A percentile compares a stretch with the other conserved stretches of the same genome.
phyloP scores from a whole-genome alignment of 2,888 invertebrate species.

The Synanthedon myopaeformis region DNA sequence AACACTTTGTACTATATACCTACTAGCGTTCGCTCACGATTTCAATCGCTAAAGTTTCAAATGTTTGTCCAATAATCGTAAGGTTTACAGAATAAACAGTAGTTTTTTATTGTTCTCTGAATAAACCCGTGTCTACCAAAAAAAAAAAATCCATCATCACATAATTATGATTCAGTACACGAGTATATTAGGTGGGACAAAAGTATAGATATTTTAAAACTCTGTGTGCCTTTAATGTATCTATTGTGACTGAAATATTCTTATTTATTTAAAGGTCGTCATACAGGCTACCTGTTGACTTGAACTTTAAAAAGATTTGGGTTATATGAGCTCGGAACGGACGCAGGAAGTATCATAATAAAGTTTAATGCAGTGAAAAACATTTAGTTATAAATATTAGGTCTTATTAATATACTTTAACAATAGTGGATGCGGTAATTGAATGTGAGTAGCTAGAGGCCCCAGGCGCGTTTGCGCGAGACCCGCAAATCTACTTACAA shows the following conservation, averaged over 20 bases:
- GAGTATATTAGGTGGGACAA: background rate
- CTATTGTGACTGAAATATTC: too few species aligned
- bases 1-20: background rate
- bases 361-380: too few species aligned
- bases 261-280: too few species aligned
- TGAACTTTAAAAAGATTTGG: too few species aligned
- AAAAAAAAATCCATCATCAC: background rate
- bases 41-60: background rate
- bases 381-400: background rate
- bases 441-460: slow-evolving; percentile 26
- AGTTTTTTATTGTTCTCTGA: too few species aligned
- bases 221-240: background rate
- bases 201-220: background rate
- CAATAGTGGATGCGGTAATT: slow-evolving; percentile 27
- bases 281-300: too few species aligned
- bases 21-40: background rate
- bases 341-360: too few species aligned
- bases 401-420: background rate
- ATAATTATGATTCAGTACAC: background rate
- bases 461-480: slow-evolving; percentile 23
- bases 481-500: slow-evolving; percentile 56
- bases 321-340: too few species aligned
- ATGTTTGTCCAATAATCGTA: background rate
- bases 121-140: too few species aligned
- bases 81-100: background rate